Conservation (phyloP, 2,888 invertebrate species). For the Iselma pallidipennis region DNA sequence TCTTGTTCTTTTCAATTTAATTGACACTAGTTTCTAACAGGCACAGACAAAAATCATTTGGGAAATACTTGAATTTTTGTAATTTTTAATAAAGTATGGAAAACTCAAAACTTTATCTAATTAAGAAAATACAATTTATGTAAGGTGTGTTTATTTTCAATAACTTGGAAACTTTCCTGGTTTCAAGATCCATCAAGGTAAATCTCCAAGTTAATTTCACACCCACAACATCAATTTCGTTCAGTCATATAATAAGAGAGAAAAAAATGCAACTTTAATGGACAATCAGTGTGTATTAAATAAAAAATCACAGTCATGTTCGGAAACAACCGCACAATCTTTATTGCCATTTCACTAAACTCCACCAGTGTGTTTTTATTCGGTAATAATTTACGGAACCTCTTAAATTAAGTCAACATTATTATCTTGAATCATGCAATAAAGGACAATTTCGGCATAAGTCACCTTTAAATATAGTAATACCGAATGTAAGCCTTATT, state of each 20-base stretch:
- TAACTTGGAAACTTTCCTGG: not conserved
- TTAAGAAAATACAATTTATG: not conserved
- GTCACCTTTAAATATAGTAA: too few species aligned
- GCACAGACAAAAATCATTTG: too few species aligned
- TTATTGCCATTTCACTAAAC: not conserved
- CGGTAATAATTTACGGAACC: not conserved
- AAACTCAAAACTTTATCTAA: too few species aligned
- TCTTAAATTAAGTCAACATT: not conserved
- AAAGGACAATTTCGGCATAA: not conserved
- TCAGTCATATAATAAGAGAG: not conserved
- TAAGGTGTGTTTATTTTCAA: not conserved
- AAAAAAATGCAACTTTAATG: not conserved
- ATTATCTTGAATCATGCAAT: not conserved
- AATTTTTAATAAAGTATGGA: too few species aligned
- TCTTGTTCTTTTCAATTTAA: not conserved
- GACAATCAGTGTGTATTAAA: not conserved
- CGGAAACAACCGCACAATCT: not conserved
- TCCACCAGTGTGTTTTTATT: too few species aligned
- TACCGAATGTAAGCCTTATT: too few species aligned
- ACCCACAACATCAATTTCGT: not conserved
- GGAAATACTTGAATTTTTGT: too few species aligned
- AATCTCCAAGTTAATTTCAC: not conserved
- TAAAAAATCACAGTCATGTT: not conserved
- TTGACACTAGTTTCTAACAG: not conserved
- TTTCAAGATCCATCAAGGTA: not conserved